Base-by-base conservation (phyloP, 1,140 invertebrate species). In the Bombus pascuorum region DNA sequence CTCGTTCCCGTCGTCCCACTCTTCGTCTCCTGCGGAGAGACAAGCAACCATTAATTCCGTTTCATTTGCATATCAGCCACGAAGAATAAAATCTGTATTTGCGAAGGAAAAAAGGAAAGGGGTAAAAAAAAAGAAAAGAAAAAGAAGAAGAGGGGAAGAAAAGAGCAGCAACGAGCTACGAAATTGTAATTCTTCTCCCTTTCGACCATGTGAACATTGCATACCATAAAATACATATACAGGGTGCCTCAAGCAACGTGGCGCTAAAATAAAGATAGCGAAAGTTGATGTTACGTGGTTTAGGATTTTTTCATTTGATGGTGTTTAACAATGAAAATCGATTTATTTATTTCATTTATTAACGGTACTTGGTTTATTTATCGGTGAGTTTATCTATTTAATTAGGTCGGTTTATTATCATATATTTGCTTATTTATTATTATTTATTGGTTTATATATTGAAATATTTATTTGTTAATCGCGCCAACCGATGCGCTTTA, bases 1-100 rank as follows among this genome's bases (percentile, higher is more conserved):
- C 88, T 93, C 93, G 87, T 91, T 91, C 34, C 78, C 93, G 76
- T 93, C 93, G 68, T 94, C 93, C 93, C 93, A 94, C 90, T 94
- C 93, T 92, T 94, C 93, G 91, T 93, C 93, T 87, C 93, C 93
- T 94, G 84, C 57, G 90, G 81, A 84, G 83, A 82, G 82, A 87
- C 86, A 90, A 88, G 65, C 89, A 62, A 86, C 72, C 80, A 90
- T 91, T 90, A 91, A 90, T 91, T 88, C 83, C 78, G 72, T 88
- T 81, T 78, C 89, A 90, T 91, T 91, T 91, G 87, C 90, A 91
- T 91, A 90, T 83, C 77, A 75, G 59, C 71, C 68, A 57, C 76
- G 81, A 90, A 90, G 88, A 90, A 81, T 81, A 44, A 80, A 90
- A 90, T 85, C 89, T 79, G 75, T 87, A 89, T 79, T 86, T 89